Evolutionary conservation across 2,113 vertebrate species (phyloP), one percentile per base, ranked within the genome.

Genomic region (Anthoscopus minutus): DNA sequence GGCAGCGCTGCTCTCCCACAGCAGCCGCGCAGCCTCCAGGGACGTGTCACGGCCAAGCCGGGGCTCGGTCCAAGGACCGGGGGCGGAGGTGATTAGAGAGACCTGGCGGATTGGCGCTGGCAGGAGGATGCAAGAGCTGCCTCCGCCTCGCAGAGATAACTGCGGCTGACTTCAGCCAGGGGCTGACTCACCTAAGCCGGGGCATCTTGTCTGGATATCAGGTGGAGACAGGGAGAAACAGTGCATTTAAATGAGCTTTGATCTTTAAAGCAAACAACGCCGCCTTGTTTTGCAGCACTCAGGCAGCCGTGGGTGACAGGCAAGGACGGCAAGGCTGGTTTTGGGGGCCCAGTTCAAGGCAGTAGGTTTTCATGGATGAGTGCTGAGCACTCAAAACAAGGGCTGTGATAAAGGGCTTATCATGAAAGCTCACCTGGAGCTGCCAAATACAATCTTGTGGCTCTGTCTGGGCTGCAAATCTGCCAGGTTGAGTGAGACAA

Each of bases 141-240:
- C 91, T 73, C 89, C 13, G 11, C 84, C 88, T 51, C 5, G 2
- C n/a, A 7, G 78, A 62, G 93, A 88, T 76, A 92, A 89, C 70
- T 6, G 78, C 5, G 48, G 86, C 74, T 76, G 94, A 10, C 87
- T 92, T 53, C 86, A 92, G 93, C 87, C 19, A 0, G 35, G 13
- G 51, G 3, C 70, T 93, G 93, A 95, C 81, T 94, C 95, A 94
- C 40, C 65, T 62, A 4, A 16, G 25, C 74, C 88, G 10, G 92
- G 88, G 88, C 93, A 96, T 94, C 95, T 90, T 1, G 57, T 93
- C 88, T 94, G 89, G 77, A 10, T 93, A 92, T 89, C 94, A 94
- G 69, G 72, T 71, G 73, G 94, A 94, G 89, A 79, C 80, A 31
- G 27, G 69, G 84, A 94, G 89, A 92, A 96, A 91, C 53, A 19